Conservation (phyloP, 1,140 invertebrate genomes). For the Zaprionus davidi region DNA sequence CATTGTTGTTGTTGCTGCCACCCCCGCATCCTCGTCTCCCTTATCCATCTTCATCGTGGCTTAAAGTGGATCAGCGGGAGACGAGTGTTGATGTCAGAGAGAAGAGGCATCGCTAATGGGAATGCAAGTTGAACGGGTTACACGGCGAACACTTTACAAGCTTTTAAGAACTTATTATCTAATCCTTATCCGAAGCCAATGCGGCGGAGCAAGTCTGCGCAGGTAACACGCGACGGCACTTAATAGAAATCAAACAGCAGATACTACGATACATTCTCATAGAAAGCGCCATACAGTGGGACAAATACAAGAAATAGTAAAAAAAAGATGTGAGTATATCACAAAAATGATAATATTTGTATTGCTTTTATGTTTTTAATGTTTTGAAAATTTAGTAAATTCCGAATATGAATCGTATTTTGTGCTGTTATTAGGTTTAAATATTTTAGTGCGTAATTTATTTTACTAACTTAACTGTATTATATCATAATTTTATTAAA, state of each 20-base stretch:
- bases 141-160: conserved; percentile 68
- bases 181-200: conserved; percentile 58
- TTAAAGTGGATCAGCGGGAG: conserved; percentile 47
- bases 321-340: not conserved
- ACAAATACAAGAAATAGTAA: not conserved
- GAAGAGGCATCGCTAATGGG: conserved; percentile 4
- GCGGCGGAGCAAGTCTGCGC: conserved; percentile 23
- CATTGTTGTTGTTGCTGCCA: conserved; percentile 37
- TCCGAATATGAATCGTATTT: too few species aligned
- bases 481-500: too few species aligned
- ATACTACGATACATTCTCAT: conserved; percentile 48
- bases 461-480: not conserved
- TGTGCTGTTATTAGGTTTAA: not conserved
- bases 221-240: conserved; percentile 67
- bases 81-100: conserved; percentile 1
- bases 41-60: conserved; percentile 25
- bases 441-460: too few species aligned
- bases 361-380: too few species aligned
- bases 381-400: too few species aligned
- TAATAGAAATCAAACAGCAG: conserved; percentile 67
- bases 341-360: too few species aligned
- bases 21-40: not conserved
- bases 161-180: conserved; percentile 74
- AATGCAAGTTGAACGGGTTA: conserved; percentile 41
- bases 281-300: conserved; percentile 62